Conservation (phyloP, 2,113 vertebrate species). For the Poeciliopsis retropinna region DNA sequence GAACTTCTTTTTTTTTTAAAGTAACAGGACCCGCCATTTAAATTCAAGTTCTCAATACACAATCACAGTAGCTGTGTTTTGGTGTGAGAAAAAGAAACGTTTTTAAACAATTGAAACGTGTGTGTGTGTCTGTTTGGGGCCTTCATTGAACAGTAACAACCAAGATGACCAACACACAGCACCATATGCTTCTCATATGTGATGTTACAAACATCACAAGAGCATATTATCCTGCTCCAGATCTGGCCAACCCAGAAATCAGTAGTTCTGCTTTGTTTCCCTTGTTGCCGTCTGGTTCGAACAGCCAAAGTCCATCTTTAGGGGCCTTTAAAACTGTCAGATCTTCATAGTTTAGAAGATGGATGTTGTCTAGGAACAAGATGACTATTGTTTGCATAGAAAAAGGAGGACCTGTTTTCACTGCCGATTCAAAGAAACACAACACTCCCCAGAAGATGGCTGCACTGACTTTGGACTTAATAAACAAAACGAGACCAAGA, state of each 20-base stretch:
- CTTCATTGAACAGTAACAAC: background rate
- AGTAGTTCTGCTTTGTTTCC: background rate
- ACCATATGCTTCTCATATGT: background rate
- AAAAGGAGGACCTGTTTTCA: constrained; percentile 38
- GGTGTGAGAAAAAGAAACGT: background rate
- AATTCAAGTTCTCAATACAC: background rate
- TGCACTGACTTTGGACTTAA: too few species aligned
- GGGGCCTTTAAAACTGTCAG: constrained; percentile 29
- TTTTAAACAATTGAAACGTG: background rate
- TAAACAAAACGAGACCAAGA: too few species aligned
- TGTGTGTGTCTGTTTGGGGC: too few species aligned
- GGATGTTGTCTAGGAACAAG: constrained; percentile 46
- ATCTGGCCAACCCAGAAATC: background rate
- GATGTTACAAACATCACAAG: constrained; percentile 23
- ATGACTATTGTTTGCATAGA: constrained; percentile 37
- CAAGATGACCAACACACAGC: background rate
- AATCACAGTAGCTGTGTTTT: background rate
- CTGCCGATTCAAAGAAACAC: background rate
- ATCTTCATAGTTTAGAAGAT: constrained; percentile 38
- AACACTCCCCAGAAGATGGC: too few species aligned
- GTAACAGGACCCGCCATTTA: background rate
- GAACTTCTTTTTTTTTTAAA: background rate
- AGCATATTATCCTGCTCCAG: constrained; percentile 21
- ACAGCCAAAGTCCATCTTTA: constrained; percentile 31
- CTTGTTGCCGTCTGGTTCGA: constrained; percentile 23